Conservation (phyloP, 2,888 invertebrate species). For the Pediacus dermestoides region DNA sequence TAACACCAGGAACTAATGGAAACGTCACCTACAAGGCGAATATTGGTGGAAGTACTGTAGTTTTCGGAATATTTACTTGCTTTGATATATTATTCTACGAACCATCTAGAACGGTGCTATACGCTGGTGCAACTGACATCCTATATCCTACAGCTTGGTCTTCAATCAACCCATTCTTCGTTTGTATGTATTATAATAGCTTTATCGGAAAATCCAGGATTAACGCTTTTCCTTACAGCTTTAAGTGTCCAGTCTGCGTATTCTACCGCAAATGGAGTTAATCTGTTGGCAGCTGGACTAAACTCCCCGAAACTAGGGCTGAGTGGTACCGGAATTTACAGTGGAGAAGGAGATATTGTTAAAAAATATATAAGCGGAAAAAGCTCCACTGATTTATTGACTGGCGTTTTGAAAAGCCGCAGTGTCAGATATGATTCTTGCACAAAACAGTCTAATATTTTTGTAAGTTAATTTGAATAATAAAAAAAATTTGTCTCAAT, state of each 20-base stretch:
- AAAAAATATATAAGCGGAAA: too few species aligned
- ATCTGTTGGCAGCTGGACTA: slow-evolving; percentile 32
- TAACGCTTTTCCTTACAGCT: slow-evolving; percentile 24
- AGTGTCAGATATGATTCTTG: too few species aligned
- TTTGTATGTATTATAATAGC: slow-evolving; percentile 25
- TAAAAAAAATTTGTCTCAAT: too few species aligned
- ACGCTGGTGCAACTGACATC: slow-evolving; percentile 24
- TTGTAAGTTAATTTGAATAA: too few species aligned
- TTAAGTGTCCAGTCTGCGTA: slow-evolving; percentile 32
- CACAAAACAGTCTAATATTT: too few species aligned
- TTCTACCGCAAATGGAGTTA: slow-evolving; percentile 31
- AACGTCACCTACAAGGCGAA: slow-evolving; percentile 27
- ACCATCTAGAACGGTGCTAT: slow-evolving; percentile 28
- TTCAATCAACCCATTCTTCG: slow-evolving; percentile 28
- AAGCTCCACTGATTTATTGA: too few species aligned
- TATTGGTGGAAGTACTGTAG: slow-evolving; percentile 31
- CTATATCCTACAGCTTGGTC: slow-evolving; percentile 30
- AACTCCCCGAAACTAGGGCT: slow-evolving; percentile 23
- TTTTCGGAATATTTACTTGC: slow-evolving; percentile 31
- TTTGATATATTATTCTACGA: slow-evolving; percentile 29
- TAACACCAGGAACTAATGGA: slow-evolving; percentile 30
- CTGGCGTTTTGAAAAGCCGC: too few species aligned
- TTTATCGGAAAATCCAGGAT: neutral
- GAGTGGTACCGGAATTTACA: slow-evolving; percentile 34
- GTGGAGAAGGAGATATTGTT: slow-evolving; percentile 25